phyloP scores from a whole-genome alignment of 2,113 vertebrate species.

The Carassius auratus region DNA sequence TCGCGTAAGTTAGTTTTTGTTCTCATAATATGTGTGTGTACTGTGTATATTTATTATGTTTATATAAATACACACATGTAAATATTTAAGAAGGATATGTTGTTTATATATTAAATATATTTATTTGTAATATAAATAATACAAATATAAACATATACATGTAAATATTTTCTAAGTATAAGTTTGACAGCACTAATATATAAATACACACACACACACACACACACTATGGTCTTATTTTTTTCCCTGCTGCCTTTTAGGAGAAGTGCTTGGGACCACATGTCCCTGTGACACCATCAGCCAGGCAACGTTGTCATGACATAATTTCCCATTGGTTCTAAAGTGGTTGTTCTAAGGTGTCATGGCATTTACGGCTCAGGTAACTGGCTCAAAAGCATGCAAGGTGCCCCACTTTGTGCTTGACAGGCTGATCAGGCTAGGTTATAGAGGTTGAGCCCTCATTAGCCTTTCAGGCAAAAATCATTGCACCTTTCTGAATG shows the following conservation, averaged over 20 bases:
- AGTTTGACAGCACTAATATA: too few species aligned
- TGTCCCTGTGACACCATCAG: neutral
- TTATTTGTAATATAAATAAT: too few species aligned
- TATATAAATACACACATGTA: too few species aligned
- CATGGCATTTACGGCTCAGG: neutral
- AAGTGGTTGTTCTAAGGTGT: neutral
- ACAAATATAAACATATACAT: too few species aligned
- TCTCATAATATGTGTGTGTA: too few species aligned
- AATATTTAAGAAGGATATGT: too few species aligned
- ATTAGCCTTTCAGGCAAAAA: neutral
- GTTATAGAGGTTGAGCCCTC: neutral
- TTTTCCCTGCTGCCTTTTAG: neutral
- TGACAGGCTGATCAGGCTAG: neutral
- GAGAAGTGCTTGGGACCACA: neutral
- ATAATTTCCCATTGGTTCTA: neutral
- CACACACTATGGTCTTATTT: neutral
- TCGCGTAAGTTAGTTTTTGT: too few species aligned
- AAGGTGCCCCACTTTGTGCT: neutral
- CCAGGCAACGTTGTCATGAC: neutral
- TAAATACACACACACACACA: too few species aligned
- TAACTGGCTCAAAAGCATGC: neutral
- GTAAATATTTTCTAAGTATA: too few species aligned
- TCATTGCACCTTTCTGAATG: neutral
- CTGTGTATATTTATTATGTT: too few species aligned
- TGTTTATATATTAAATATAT: too few species aligned